These are phyloP conservation scores for Polietes domitor DNA, from an alignment of 2,888 invertebrate genomes.

Conservation along the genomic window DNA sequence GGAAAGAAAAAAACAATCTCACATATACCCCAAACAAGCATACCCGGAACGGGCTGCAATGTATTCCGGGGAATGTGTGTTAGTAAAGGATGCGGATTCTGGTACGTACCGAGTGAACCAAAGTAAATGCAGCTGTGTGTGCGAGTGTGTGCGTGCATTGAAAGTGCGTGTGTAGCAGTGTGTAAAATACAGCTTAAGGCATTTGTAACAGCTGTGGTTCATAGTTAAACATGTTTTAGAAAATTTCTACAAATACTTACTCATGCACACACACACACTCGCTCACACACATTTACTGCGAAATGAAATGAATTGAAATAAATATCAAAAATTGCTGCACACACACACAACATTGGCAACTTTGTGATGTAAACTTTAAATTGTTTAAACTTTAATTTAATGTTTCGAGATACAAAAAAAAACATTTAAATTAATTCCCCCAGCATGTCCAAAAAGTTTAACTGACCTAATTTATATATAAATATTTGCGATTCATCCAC, in stretches of 20 bases:
- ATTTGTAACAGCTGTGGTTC: slow-evolving; percentile 64
- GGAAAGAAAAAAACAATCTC: not conserved
- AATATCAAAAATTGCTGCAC: slow-evolving; percentile 10
- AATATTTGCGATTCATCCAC: not conserved
- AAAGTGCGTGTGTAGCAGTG: slow-evolving; percentile 41
- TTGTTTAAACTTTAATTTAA: not conserved
- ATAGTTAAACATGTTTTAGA: slow-evolving; percentile 43
- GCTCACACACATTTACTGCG: no score
- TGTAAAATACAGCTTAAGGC: slow-evolving; percentile 62
- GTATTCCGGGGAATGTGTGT: no score
- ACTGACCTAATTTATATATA: not conserved
- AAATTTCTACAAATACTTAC: not conserved
- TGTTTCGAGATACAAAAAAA: no score
- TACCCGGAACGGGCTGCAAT: no score
- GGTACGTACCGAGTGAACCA: not conserved
- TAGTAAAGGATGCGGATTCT: no score
- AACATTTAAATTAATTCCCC: not conserved
- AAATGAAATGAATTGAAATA: not conserved
- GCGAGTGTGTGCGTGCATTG: slow-evolving; percentile 4
- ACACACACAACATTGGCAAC: not conserved
- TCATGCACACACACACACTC: not conserved
- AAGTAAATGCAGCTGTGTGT: not conserved
- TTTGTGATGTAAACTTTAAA: not conserved
- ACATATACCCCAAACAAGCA: not conserved
- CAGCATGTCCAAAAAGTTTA: not conserved